Conservation (phyloP, 2,113 vertebrate genomes). For the Hystrix cristata region DNA sequence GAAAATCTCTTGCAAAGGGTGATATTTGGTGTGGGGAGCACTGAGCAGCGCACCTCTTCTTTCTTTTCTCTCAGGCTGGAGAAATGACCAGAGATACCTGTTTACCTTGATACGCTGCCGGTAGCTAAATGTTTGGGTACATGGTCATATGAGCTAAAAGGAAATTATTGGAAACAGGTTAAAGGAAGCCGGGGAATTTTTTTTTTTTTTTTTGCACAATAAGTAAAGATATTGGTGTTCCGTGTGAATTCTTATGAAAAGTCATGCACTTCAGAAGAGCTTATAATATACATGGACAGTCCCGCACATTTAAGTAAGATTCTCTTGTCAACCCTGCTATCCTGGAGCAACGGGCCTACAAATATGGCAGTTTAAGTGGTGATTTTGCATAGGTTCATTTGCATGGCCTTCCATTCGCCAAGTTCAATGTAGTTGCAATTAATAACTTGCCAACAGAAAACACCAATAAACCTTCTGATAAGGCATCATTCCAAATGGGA, state of each 20-base stretch:
- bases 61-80: not conserved
- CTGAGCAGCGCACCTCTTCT: not conserved
- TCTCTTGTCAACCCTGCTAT: not conserved
- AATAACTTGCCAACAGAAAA: not conserved
- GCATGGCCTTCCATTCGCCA: not conserved
- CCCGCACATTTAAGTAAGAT: not conserved
- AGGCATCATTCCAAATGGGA: not conserved
- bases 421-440: not conserved
- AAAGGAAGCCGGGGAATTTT: not conserved
- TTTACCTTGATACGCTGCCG: not conserved
- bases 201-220: not conserved
- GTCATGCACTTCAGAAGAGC: not conserved
- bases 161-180: not conserved
- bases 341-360: not conserved
- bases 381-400: not conserved
- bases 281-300: not conserved
- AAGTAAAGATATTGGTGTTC: not conserved
- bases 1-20: not conserved
- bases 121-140: not conserved
- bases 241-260: not conserved
- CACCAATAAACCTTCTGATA: not conserved
- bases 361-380: rapidly evolving
- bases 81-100: not conserved
- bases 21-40: too few relatives aligned
- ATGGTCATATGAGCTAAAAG: not conserved